phyloP scores from a whole-genome alignment of 2,113 vertebrate genomes.

The Pangasianodon gigas region DNA sequence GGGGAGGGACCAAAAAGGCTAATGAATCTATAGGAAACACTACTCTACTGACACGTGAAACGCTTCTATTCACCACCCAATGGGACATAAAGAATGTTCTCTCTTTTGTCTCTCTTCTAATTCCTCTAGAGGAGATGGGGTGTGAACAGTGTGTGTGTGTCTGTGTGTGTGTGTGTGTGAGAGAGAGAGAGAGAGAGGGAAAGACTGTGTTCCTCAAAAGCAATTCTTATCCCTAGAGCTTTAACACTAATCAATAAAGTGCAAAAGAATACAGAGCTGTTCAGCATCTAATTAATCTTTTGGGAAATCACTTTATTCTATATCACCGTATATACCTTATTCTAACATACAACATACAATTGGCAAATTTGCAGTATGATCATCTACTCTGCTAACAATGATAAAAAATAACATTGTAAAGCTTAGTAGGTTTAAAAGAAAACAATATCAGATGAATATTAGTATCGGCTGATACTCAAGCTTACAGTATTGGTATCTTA shows the following conservation, averaged over 20 bases:
- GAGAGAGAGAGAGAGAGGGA: conserved; percentile 26
- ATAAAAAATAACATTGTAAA: neutral
- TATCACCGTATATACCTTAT: neutral
- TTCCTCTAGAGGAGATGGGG: conserved; percentile 90
- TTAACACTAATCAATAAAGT: conserved; percentile 53
- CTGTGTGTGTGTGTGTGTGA: conserved; percentile 79
- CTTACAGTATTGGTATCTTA: neutral
- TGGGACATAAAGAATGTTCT: conserved; percentile 88
- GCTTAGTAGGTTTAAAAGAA: neutral
- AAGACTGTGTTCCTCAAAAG: conserved; percentile 25
- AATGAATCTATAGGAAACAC: conserved; percentile 99
- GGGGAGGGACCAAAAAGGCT: conserved; percentile 84
- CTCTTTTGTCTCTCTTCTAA: conserved; percentile 92
- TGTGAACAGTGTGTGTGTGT: conserved; percentile 84
- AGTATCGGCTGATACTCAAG: neutral
- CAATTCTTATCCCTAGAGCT: conserved; percentile 41
- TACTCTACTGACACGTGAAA: conserved; percentile 92
- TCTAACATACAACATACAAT: neutral
- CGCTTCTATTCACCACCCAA: conserved; percentile 90
- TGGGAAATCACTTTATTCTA: conserved; percentile 19
- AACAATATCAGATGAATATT: neutral
- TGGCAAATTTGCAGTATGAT: neutral
- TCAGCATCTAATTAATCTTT: conserved; percentile 45
- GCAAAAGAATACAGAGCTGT: conserved; percentile 49
- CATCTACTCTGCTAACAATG: neutral